Percentiles rank a stretch among this genome's conserved stretches.
phyloP scores from a whole-genome alignment of 2,113 vertebrate genomes.

The Tenrec ecaudatus region DNA sequence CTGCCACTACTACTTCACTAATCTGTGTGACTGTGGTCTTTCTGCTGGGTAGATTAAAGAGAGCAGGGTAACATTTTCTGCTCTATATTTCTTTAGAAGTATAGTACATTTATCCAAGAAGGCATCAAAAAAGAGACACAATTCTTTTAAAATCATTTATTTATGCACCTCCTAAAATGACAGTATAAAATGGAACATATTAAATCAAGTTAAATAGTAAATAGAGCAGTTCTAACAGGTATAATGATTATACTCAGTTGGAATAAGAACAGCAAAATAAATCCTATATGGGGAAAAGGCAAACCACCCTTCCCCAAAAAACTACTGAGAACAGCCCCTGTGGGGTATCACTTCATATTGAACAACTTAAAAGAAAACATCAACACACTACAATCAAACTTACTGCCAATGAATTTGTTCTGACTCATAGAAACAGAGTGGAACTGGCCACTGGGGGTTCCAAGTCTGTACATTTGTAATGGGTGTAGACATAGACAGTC shows the following conservation, averaged over 20 bases:
- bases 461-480: too few relatives aligned
- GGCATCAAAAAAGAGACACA: neutral
- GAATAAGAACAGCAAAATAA: neutral
- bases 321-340: too few relatives aligned
- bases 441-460: too few relatives aligned
- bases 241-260: neutral
- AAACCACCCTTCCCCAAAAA: neutral
- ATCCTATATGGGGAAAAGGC: neutral
- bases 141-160: neutral
- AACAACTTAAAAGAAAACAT: too few relatives aligned
- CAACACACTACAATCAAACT: too few relatives aligned
- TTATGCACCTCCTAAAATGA: neutral
- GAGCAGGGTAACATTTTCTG: neutral
- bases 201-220: conserved; percentile 45
- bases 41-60: neutral
- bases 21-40: neutral
- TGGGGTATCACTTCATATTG: too few relatives aligned
- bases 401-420: too few relatives aligned
- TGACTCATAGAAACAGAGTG: too few relatives aligned
- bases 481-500: too few relatives aligned
- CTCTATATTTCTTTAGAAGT: neutral
- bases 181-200: neutral
- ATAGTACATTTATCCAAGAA: neutral
- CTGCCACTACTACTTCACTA: neutral
- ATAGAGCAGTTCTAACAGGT: neutral